Conservation (phyloP, 2,888 invertebrate species). For the Hirtodrosophila trivittata region DNA sequence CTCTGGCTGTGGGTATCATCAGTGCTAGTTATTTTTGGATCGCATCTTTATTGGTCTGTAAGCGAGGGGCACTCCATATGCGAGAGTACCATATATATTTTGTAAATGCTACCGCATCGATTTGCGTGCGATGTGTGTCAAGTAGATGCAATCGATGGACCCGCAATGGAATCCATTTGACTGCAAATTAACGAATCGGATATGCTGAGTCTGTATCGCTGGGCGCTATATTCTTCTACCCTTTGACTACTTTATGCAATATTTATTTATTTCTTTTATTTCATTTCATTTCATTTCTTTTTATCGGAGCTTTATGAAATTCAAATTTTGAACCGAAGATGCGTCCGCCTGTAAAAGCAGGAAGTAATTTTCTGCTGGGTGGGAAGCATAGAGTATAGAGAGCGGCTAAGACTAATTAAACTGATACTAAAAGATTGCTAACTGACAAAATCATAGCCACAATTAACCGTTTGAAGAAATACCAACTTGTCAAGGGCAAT, state of each 20-base stretch:
- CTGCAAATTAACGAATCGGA: slow-evolving; percentile 75
- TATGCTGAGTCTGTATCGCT: slow-evolving; percentile 36
- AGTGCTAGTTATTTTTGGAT: slow-evolving; percentile 63
- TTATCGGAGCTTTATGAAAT: slow-evolving; percentile 55
- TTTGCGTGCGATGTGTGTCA: slow-evolving; percentile 80
- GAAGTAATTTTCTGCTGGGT: slow-evolving; percentile 48
- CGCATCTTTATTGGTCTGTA: slow-evolving; percentile 35
- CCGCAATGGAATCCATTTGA: slow-evolving; percentile 70
- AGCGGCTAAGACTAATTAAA: slow-evolving; percentile 54
- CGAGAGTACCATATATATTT: slow-evolving; percentile 22
- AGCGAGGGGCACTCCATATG: slow-evolving; percentile 19
- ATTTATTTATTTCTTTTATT: slow-evolving; percentile 36
- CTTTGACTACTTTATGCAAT: slow-evolving; percentile 48
- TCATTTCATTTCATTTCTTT: slow-evolving; percentile 2
- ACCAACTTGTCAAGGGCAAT: slow-evolving; percentile 72
- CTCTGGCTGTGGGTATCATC: slow-evolving; percentile 6
- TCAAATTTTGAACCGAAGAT: slow-evolving; percentile 62
- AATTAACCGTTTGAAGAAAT: slow-evolving; percentile 71
- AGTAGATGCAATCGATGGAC: slow-evolving; percentile 73
- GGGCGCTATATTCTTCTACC: slow-evolving; percentile 54
- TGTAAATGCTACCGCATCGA: slow-evolving; percentile 77
- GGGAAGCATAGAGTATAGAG: slow-evolving; percentile 6
- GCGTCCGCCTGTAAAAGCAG: slow-evolving; percentile 54
- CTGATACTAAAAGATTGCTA: slow-evolving; percentile 23
- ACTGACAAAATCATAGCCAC: slow-evolving; percentile 66